Conservation (phyloP, 2,888 invertebrate genomes). For the Leucoma salicis region DNA sequence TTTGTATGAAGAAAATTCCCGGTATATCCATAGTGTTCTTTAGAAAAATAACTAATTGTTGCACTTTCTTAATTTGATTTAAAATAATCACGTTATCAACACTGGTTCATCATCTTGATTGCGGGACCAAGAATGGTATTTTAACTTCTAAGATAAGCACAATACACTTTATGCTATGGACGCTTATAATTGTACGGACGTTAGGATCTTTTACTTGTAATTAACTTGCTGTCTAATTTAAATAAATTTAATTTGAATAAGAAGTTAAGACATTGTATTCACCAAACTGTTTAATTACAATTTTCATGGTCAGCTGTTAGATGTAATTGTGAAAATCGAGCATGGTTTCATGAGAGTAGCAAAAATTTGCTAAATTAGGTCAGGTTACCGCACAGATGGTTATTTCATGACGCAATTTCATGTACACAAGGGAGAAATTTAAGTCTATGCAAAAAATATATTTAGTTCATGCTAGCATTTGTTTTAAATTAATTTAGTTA, state of each 20-base stretch:
- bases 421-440: no score
- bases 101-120: slow-evolving; percentile 21
- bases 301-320: slow-evolving; percentile 29
- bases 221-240: background rate
- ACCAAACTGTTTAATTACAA: slow-evolving; percentile 15
- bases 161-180: background rate
- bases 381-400: slow-evolving; percentile 22
- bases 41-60: background rate
- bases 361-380: slow-evolving; percentile 29
- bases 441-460: no score
- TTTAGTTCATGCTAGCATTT: no score
- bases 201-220: background rate
- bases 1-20: background rate
- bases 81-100: slow-evolving; percentile 8
- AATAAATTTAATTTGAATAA: background rate
- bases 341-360: slow-evolving; percentile 18
- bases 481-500: no score
- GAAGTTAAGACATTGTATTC: slow-evolving; percentile 9
- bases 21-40: background rate
- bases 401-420: slow-evolving; percentile 13
- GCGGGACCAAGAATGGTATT: background rate
- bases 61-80: slow-evolving; percentile 9
- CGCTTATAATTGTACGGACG: slow-evolving; percentile 1
- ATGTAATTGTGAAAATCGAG: slow-evolving; percentile 13
- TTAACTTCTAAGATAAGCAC: background rate